Base-by-base conservation (phyloP, 1,140 invertebrate species). In the Lithobius niger region DNA sequence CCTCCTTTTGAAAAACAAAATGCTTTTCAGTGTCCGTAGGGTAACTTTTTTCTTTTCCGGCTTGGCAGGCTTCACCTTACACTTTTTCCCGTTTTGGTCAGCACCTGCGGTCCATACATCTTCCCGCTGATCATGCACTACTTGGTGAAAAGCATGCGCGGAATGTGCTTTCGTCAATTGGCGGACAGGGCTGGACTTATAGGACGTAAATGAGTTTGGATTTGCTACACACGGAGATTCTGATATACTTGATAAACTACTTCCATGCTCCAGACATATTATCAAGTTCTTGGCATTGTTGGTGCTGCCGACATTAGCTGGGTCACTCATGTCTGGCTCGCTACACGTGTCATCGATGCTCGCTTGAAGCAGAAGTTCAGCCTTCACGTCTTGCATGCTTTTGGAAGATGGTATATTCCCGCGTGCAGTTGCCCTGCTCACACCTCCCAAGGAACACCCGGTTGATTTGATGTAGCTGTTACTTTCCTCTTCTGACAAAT, bases 1-100 rank as follows among this genome's bases (percentile, higher is more conserved):
- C 66, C 66, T 67, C 57, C 63, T 65, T 60, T 64, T 66, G 52
- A 66, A 63, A 22, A 62, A 64, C 25, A 66, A 64, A 56, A 67
- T 64, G 47, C 64, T 67, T 54, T 66, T 66, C 3, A 67, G 27
- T 0, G 61, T 60, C 27, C 60, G 57, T 16, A 67, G 45, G 2
- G 64, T 64, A 19, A 59, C 61, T 44, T 64, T 64, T 59, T 66
- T 67, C 13, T 61, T 59, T 36, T 57, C 56, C 13, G 26, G 31
- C 19, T 49, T 55, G 21, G 52, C 44, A 26, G 48, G 6, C 19
- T 50, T 50, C 10, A 6, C 13, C 27, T 26, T 26, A 13, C 22
- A 13, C 25, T 50, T 50, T 6, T 50, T 3, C 19, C 19, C 27
- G 21, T 4, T 19, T 13, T 45, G 4, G 16, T 45, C 18, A 13